Base-by-base conservation (phyloP, 2,113 vertebrate species). In the Tetrax tetrax region DNA sequence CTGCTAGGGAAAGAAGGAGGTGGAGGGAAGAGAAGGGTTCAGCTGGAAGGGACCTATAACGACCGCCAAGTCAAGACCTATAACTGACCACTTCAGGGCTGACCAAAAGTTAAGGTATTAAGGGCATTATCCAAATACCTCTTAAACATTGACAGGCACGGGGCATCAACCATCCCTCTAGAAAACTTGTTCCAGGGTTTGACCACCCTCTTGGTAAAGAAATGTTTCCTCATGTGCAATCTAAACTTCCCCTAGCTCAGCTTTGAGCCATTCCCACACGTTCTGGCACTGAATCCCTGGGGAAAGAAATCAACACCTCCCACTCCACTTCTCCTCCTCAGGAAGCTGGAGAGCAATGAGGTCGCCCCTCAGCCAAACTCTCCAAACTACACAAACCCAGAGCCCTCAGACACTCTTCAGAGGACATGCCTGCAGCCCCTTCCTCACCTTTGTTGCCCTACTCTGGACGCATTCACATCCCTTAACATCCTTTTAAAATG, bases 391-490 rank as follows among this genome's bases (percentile, higher is more conserved):
- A 50, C 24, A 35, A 69, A 50, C 23, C 24, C 24, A 27, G 17
- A 20, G 33, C 35, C 66, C 23, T 14, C 33, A 48, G 33, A 23
- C 4, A 4, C 23, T 27, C 31, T 45, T 69, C 17, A 76, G 7
- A 47, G 33, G 41, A 76, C 33, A 12, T 28, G 56, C 7, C 13
- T 63, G 31, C 45, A 51, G 45, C 14, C 18, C 29, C 23, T n/a
- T 51, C 33, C 7, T 14, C 43, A 37, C 25, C 14, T 60, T 60
- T 37, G 25, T 2, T 51, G 37, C 35, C 8, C 17, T 53, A 8
- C 37, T n/a, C 3, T 3, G 7, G 18, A 64, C 2, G 3, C 23
- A 12, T n/a, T 53, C 22, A n/a, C 2, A 6, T 41, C 27, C 29
- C 17, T 64, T 25, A 27, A 53, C 29, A 51, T 22, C 35, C 13